Evolutionary conservation across 2,797 vertebrate genomes (phyloP).

Genomic region (Silurus aristotelis): DNA sequence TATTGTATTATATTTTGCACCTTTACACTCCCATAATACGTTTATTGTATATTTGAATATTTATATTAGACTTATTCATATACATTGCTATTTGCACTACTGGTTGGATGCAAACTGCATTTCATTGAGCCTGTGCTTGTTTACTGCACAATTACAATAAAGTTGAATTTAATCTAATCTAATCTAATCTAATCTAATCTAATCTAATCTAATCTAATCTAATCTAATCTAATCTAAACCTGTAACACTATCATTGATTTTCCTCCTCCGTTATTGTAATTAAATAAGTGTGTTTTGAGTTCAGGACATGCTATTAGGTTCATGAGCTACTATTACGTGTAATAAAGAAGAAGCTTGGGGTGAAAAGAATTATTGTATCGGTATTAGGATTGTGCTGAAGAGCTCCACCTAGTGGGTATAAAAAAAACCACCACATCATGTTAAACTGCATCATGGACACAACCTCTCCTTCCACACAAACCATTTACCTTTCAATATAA

Average conservation of each 20-base stretch:
- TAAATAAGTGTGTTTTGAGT: background rate
- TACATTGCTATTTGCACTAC: too few relatives aligned
- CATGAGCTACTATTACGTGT: background rate
- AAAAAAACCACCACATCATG: too few relatives aligned
- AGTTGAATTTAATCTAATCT: too few relatives aligned
- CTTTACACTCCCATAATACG: too few relatives aligned
- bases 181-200: too few relatives aligned
- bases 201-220: background rate
- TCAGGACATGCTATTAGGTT: background rate
- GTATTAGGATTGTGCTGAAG: background rate
- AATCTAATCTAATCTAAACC: background rate
- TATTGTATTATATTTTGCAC: too few relatives aligned
- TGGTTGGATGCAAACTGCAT: too few relatives aligned
- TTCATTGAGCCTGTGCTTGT: too few relatives aligned
- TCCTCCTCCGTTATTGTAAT: background rate
- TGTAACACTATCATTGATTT: background rate
- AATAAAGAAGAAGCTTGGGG: background rate
- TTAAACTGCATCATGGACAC: background rate
- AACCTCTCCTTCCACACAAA: background rate
- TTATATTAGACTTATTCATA: too few relatives aligned
- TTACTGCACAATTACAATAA: too few relatives aligned
- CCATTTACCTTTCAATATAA: background rate
- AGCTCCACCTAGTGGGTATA: conserved; percentile 32
- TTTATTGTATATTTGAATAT: too few relatives aligned
- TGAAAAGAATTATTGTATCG: too few relatives aligned